A percentile compares a stretch with the other conserved stretches of the same genome.
Conservation (phyloP, 2,797 vertebrate species). For the Oreochromis mossambicus region DNA sequence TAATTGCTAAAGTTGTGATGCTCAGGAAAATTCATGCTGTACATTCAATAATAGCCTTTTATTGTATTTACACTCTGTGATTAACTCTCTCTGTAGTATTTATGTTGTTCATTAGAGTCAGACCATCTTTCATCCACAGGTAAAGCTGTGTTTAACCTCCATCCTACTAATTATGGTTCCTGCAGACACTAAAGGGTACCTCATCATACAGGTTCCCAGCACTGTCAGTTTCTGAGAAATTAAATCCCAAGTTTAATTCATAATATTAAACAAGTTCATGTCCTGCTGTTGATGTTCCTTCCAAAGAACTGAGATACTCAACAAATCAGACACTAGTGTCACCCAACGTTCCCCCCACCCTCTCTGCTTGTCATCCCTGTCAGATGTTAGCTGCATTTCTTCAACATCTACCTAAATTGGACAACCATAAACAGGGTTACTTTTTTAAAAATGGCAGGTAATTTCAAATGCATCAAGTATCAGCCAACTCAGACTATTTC, state of each 20-base stretch:
- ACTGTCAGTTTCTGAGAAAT: not conserved
- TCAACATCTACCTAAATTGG: not conserved
- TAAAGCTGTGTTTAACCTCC: not conserved
- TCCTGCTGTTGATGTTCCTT: not conserved
- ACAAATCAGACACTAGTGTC: not conserved
- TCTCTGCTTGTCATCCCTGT: not conserved
- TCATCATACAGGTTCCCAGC: not conserved
- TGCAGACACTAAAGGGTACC: not conserved
- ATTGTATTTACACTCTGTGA: not conserved
- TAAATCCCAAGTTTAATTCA: not conserved
- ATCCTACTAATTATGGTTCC: not conserved
- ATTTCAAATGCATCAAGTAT: not conserved
- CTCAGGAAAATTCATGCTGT: not conserved
- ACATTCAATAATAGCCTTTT: not conserved
- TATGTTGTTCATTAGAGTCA: not conserved
- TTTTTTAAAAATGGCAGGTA: rapidly evolving
- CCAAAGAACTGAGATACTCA: not conserved
- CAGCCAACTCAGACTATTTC: not conserved
- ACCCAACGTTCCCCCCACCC: not conserved
- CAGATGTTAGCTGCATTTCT: not conserved
- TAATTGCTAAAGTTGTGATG: not conserved
- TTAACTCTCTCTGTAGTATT: not conserved
- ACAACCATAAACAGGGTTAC: not conserved
- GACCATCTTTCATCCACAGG: not conserved
- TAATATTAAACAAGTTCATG: not conserved